Percentiles rank a stretch among this genome's conserved stretches.
phyloP scores from a whole-genome alignment of 1,140 invertebrate genomes.

The Cyrtorhinus lividipennis region DNA sequence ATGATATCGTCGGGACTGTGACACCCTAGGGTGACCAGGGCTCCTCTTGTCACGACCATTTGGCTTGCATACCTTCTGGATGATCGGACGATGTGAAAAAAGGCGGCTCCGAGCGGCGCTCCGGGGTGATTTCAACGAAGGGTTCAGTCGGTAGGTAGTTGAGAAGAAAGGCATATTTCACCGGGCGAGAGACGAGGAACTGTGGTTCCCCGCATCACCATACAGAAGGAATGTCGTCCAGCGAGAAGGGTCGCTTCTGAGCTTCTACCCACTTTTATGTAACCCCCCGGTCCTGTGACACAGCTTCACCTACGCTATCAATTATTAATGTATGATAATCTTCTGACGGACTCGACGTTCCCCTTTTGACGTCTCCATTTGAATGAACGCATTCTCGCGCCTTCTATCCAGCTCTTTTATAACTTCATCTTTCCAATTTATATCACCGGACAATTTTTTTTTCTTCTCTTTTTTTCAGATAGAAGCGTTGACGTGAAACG shows the following conservation, averaged over 20 bases:
- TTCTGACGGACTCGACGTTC: not conserved
- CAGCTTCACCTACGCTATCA: not conserved
- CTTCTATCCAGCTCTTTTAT: not conserved
- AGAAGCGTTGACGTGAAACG: too few relatives aligned
- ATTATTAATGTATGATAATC: slow-evolving; percentile 9
- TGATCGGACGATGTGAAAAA: too few relatives aligned
- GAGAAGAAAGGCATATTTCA: not conserved
- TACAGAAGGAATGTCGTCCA: slow-evolving; percentile 1
- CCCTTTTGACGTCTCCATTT: slow-evolving; percentile 5
- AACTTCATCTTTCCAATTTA: too few relatives aligned
- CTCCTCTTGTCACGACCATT: too few relatives aligned
- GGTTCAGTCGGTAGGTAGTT: not conserved
- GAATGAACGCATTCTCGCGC: not conserved
- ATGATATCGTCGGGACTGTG: too few relatives aligned
- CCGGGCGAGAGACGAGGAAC: not conserved
- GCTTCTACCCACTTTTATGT: slow-evolving; percentile 6
- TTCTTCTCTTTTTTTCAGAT: too few relatives aligned
- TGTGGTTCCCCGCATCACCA: not conserved
- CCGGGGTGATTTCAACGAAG: too few relatives aligned
- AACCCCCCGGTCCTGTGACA: not conserved
- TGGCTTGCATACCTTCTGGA: too few relatives aligned
- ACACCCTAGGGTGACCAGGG: too few relatives aligned
- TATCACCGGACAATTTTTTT: too few relatives aligned
- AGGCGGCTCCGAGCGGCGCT: too few relatives aligned
- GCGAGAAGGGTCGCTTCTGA: not conserved